A percentile compares a stretch with the other conserved stretches of the same genome.
Conservation (phyloP, 92 coral and sea anemone species). For the Epizoanthus rinbou region DNA sequence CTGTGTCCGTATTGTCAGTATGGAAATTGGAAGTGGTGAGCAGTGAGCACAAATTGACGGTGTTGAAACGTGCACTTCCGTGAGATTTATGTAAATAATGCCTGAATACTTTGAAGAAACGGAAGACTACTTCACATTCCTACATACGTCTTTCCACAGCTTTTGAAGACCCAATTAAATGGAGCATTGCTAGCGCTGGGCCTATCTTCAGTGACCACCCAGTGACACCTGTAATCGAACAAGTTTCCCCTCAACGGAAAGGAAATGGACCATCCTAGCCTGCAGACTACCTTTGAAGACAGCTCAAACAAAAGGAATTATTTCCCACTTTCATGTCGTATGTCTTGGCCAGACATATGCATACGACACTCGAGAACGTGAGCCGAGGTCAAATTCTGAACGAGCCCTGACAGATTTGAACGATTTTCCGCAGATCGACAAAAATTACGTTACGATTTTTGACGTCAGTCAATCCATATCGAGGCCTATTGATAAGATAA, state of each 20-base stretch:
- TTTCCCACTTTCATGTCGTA: background rate
- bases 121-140: background rate
- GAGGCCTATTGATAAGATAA: background rate
- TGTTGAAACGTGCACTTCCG: constrained; percentile 12
- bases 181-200: too few species aligned
- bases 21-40: background rate
- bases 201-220: too few species aligned
- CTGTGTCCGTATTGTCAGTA: background rate
- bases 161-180: too few species aligned
- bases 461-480: background rate
- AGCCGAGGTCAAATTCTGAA: constrained; percentile 18
- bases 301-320: background rate
- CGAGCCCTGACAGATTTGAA: background rate
- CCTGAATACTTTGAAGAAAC: background rate
- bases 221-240: too few species aligned
- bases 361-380: background rate
- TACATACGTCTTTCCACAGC: background rate
- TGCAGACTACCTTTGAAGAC: background rate
- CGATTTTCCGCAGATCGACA: background rate
- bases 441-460: background rate
- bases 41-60: background rate
- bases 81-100: background rate
- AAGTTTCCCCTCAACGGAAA: too few species aligned
- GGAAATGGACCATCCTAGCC: background rate
- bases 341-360: background rate